Evolutionary conservation across 1,140 invertebrate genomes (phyloP), one percentile per base, ranked within the genome.

Genomic region (Arion vulgaris): DNA sequence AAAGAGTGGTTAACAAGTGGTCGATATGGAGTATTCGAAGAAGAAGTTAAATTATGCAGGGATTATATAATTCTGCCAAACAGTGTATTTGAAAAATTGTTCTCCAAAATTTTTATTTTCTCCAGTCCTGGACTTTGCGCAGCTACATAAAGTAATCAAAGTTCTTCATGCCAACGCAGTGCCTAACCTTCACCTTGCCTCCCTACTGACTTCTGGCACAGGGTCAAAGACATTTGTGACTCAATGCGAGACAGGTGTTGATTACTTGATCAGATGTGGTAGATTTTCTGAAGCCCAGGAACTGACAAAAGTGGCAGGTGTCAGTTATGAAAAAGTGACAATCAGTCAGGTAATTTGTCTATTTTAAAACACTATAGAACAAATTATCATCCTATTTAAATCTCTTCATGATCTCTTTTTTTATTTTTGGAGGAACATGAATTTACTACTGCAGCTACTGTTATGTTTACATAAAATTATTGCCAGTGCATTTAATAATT

Each of bases 41-140:
- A n/a, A n/a, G n/a, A n/a, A n/a, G n/a, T n/a, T n/a, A n/a, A n/a
- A n/a, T n/a, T n/a, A n/a, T n/a, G n/a, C n/a, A n/a, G n/a, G n/a
- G n/a, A n/a, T n/a, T n/a, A n/a, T n/a, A n/a, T n/a, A n/a, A n/a
- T n/a, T n/a, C n/a, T n/a, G n/a, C n/a, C n/a, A n/a, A n/a, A n/a
- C n/a, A n/a, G n/a, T n/a, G n/a, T n/a, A n/a, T n/a, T n/a, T n/a
- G n/a, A n/a, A n/a, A n/a, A n/a, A 7, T 57, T n/a, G 26, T 57
- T 57, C 19, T n/a, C 23, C 17, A 9, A 57, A 66, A 66, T 26
- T n/a, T 77, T 36, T n/a, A 11, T 80, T 80, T 82, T 74, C n/a
- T 41, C 34, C 84, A 89, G 89, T 90, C 66, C 87, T 88, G 66
- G 89, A 92, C 73, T 91, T 91, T 84, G 81, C 86, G 34, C 81